Percentiles rank a stretch among this genome's conserved stretches.
phyloP scores from a whole-genome alignment of 1,140 invertebrate genomes.

The Euwallacea fornicatus region DNA sequence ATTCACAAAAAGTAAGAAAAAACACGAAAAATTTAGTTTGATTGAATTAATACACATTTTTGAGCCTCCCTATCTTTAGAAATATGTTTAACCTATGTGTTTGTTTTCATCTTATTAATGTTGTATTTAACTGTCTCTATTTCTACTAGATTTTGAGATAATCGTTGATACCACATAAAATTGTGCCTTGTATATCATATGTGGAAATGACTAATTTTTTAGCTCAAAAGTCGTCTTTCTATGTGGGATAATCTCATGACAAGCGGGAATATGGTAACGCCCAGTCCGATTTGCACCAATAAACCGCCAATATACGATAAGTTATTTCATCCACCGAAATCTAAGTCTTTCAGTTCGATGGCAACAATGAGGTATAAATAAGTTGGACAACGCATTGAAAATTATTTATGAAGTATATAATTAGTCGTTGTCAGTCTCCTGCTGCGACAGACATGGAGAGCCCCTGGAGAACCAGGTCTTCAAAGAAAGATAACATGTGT shows the following conservation, averaged over 20 bases:
- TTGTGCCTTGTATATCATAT: not conserved
- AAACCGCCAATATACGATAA: conserved; percentile 11
- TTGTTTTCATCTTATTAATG: too few relatives aligned
- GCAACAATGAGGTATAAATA: conserved; percentile 54
- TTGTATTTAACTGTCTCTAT: too few relatives aligned
- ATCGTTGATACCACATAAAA: too few relatives aligned
- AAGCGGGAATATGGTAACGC: conserved; percentile 28
- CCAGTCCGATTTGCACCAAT: conserved; percentile 44
- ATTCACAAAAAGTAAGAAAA: conserved; percentile 41
- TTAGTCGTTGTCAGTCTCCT: conserved; percentile 50
- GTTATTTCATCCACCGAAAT: conserved; percentile 44
- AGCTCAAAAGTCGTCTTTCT: conserved; percentile 46
- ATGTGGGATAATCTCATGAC: conserved; percentile 45
- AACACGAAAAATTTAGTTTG: too few relatives aligned
- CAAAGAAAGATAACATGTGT: conserved; percentile 22
- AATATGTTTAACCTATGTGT: too few relatives aligned
- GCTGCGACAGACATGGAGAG: conserved; percentile 40
- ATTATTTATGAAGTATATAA: too few relatives aligned
- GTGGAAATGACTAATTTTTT: conserved; percentile 6
- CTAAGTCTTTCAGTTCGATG: conserved; percentile 65
- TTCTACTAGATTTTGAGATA: too few relatives aligned
- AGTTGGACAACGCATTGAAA: too few relatives aligned
- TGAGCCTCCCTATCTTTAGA: too few relatives aligned
- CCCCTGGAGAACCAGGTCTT: conserved; percentile 37
- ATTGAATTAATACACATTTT: too few relatives aligned